A percentile compares a stretch with the other conserved stretches of the same genome.
Conservation (phyloP, 2,797 vertebrate species). For the Lindbergichthys nudifrons region DNA sequence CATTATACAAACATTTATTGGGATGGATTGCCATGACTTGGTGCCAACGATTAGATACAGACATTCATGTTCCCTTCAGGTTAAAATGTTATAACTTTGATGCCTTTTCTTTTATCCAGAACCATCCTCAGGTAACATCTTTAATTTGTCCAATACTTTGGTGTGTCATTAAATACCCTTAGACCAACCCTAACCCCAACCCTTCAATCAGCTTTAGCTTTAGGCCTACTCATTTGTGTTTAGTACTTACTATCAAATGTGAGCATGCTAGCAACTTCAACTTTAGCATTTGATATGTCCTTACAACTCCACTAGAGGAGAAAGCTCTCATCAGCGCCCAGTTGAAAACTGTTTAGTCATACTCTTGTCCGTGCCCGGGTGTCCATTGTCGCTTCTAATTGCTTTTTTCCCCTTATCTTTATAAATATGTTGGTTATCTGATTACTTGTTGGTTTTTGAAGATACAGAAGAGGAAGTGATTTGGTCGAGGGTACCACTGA, state of each 20-base stretch:
- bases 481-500: background rate
- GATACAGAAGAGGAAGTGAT: background rate
- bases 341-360: too few relatives aligned
- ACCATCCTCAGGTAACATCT: background rate
- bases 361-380: too few relatives aligned
- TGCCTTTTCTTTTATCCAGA: background rate
- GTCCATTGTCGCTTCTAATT: too few relatives aligned
- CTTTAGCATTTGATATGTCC: background rate
- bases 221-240: background rate
- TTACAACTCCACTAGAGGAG: too few relatives aligned
- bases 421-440: too few relatives aligned
- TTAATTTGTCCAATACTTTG: background rate
- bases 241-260: background rate
- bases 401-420: too few relatives aligned
- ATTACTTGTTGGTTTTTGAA: too few relatives aligned
- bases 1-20: background rate
- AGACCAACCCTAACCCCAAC: too few relatives aligned
- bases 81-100: slow-evolving; percentile 6
- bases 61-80: background rate
- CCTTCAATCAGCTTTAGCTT: background rate
- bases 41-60: background rate
- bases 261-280: background rate
- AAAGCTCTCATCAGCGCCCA: too few relatives aligned
- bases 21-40: background rate
- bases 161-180: background rate